Conservation (phyloP, 2,888 invertebrate genomes). For the Watsonalla cultraria region DNA sequence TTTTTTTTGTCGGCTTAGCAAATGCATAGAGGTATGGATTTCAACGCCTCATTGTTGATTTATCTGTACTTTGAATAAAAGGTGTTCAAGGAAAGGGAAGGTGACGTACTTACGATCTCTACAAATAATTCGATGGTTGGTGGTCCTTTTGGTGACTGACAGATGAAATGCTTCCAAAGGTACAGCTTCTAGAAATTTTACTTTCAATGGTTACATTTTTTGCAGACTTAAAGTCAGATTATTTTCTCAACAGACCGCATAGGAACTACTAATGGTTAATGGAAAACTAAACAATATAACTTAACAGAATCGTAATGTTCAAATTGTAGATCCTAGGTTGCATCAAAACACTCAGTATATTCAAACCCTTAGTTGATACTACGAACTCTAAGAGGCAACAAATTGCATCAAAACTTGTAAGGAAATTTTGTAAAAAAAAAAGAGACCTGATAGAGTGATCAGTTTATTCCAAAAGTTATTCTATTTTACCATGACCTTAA, state of each 20-base stretch:
- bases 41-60: constrained; percentile 73
- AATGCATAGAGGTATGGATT: constrained; percentile 62
- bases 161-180: constrained; percentile 56
- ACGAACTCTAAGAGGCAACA: no score
- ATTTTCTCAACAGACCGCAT: constrained; percentile 23
- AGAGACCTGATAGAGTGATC: no score
- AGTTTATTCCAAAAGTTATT: no score
- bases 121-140: constrained; percentile 54
- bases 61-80: constrained; percentile 56
- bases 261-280: constrained; percentile 28
- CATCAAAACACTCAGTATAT: no score
- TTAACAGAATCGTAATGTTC: no score
- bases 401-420: no score
- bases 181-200: constrained; percentile 46
- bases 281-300: no score
- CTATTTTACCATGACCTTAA: no score
- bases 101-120: constrained; percentile 52
- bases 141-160: constrained; percentile 56
- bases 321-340: no score
- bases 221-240: constrained; percentile 23
- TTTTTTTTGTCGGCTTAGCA: constrained; percentile 48
- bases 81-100: constrained; percentile 64
- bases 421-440: no score
- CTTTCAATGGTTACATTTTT: constrained; percentile 44
- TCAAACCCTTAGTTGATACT: no score